phyloP scores from a whole-genome alignment of 2,113 vertebrate species.

The Sinocyclocheilus grahami region DNA sequence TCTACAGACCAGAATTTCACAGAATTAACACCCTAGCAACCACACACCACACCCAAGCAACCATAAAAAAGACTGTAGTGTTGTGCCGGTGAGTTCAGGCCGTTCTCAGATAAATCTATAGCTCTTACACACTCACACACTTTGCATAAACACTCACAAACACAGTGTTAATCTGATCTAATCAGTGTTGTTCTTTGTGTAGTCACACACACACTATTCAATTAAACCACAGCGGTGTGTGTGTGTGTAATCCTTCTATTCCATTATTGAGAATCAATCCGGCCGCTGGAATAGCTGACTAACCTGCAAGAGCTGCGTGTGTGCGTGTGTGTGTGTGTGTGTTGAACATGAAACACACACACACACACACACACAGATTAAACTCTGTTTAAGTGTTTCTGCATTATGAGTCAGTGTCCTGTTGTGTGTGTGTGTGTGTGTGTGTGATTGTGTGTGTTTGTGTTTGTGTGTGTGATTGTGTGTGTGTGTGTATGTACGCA shows the following conservation, averaged over 20 bases:
- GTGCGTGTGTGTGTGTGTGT: constrained; percentile 47
- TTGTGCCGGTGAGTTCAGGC: background rate
- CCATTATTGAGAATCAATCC: constrained; percentile 73
- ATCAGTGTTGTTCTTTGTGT: constrained; percentile 12
- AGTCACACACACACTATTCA: constrained; percentile 3
- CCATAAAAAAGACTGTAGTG: too few species aligned
- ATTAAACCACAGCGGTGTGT: background rate
- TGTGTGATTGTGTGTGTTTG: constrained; percentile 39
- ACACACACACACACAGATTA: background rate
- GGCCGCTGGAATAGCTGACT: constrained; percentile 61
- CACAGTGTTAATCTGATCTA: constrained; percentile 3
- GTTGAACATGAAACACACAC: background rate
- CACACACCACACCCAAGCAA: too few species aligned
- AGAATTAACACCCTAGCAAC: background rate
- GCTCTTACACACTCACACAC: background rate
- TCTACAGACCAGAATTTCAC: background rate
- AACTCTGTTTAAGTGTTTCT: background rate
- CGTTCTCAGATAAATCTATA: background rate
- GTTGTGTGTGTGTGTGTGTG: constrained; percentile 39
- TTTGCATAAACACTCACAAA: background rate
- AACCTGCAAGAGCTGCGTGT: constrained; percentile 62
- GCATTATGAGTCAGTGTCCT: constrained; percentile 1
- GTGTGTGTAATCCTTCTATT: constrained; percentile 61
- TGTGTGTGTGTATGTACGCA: too few species aligned
- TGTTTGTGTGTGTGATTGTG: constrained; percentile 35